Conservation (phyloP, 2,797 vertebrate genomes). For the Syncerus caffer region DNA sequence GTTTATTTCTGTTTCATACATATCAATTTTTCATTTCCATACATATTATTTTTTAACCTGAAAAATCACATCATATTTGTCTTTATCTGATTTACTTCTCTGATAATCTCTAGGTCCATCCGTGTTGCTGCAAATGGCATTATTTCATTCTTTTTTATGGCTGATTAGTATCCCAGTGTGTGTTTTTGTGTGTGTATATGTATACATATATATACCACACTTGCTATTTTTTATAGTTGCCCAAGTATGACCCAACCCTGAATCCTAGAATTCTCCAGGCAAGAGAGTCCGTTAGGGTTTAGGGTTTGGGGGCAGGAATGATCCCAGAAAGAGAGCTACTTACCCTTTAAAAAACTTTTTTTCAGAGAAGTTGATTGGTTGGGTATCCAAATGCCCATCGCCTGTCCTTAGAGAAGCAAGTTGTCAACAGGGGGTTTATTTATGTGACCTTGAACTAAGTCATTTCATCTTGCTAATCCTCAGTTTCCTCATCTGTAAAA, state of each 20-base stretch:
- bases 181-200: background rate
- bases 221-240: background rate
- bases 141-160: background rate
- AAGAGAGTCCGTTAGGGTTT: background rate
- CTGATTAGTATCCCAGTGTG: background rate
- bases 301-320: background rate
- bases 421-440: background rate
- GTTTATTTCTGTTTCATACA: background rate
- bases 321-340: background rate
- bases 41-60: too few species aligned
- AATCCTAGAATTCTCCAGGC: background rate
- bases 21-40: background rate
- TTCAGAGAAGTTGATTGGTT: background rate
- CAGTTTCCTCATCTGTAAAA: background rate
- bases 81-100: background rate
- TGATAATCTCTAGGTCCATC: background rate
- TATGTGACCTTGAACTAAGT: background rate
- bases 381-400: background rate
- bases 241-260: background rate
- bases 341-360: background rate
- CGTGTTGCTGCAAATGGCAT: background rate
- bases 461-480: background rate
- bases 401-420: background rate
- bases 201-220: background rate
- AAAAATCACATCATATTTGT: background rate